Percentiles rank a stretch among this genome's conserved stretches.
These are phyloP conservation scores for Sebastes reedi DNA, from an alignment of 2,797 vertebrate genomes.

Conservation along the genomic window DNA sequence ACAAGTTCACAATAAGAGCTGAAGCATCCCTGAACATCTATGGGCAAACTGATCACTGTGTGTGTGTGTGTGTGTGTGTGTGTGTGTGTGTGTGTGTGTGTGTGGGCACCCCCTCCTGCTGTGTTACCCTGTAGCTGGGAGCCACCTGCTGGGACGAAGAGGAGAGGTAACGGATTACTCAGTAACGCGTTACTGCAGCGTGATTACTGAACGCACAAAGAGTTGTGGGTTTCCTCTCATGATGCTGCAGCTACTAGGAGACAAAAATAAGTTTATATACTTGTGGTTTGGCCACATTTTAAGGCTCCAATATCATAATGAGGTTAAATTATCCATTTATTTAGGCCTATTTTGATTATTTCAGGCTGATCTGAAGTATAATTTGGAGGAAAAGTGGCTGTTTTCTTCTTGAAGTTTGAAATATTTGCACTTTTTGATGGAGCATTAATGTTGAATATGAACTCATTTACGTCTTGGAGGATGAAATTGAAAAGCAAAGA, in stretches of 20 bases:
- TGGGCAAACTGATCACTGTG: conserved; percentile 1
- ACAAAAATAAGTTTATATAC: fast-evolving
- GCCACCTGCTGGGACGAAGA: conserved; percentile 76
- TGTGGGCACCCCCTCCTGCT: conserved; percentile 14
- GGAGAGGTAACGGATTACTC: conserved; percentile 36
- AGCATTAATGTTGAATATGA: neutral
- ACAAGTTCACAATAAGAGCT: conserved; percentile 51
- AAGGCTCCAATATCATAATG: neutral
- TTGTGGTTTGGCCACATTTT: neutral
- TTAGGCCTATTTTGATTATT: neutral
- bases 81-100: too few relatives aligned
- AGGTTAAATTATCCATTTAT: neutral
- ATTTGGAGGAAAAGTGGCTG: neutral
- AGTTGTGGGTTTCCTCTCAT: neutral
- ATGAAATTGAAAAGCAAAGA: neutral
- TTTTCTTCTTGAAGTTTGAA: neutral
- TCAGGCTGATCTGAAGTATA: neutral
- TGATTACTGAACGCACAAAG: neutral
- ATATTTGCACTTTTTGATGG: neutral
- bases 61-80: too few relatives aligned
- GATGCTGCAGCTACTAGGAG: neutral
- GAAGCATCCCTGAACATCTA: neutral
- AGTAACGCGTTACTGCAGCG: conserved; percentile 22
- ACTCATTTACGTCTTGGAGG: too few relatives aligned
- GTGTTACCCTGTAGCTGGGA: conserved; percentile 68